Conservation (phyloP, 2,113 vertebrate genomes). For the Pygoscelis antarcticus region DNA sequence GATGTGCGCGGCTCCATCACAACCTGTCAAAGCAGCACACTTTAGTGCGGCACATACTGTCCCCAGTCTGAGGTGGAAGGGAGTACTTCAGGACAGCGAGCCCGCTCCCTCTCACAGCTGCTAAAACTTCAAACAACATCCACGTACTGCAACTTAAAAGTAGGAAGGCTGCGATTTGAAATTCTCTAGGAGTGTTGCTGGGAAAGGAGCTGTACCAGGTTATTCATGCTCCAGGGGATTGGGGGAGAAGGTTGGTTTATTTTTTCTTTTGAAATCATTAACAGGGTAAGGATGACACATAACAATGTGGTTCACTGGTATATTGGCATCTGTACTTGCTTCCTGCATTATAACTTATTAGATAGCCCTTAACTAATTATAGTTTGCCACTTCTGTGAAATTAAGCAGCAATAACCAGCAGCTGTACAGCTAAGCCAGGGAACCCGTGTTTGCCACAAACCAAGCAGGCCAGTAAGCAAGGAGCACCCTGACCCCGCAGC, state of each 20-base stretch:
- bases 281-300: not conserved
- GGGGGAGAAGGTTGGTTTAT: not conserved
- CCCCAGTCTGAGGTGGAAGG: not conserved
- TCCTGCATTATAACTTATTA: not conserved
- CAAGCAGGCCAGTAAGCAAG: not conserved
- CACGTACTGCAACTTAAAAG: accelerated
- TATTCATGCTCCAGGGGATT: not conserved
- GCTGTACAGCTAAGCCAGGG: not conserved
- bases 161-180: not conserved
- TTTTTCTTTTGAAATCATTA: not conserved
- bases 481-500: not conserved
- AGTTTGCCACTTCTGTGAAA: not conserved
- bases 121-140: not conserved
- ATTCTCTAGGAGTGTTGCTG: not conserved
- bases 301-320: not conserved
- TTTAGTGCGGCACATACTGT: not conserved
- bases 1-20: accelerated
- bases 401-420: not conserved
- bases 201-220: not conserved
- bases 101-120: not conserved
- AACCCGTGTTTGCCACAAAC: accelerated
- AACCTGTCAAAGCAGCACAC: not conserved
- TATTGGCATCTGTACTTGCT: not conserved
- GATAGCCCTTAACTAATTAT: not conserved
- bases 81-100: not conserved